Base-by-base conservation (phyloP, 2,113 vertebrate genomes). In the Cyphomyrus discorhynchus region DNA sequence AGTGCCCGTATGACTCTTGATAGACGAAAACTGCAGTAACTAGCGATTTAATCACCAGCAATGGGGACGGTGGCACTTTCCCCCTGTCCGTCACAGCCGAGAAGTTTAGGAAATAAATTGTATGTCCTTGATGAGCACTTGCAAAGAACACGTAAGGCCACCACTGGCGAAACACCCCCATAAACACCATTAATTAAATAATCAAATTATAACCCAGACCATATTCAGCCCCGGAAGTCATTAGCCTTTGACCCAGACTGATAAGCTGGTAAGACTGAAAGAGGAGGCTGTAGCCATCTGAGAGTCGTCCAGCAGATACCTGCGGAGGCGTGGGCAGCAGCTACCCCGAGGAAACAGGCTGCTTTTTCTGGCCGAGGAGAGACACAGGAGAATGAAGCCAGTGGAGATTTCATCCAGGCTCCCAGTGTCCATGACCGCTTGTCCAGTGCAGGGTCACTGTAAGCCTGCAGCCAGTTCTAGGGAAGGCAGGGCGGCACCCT, bases 141-240 rank as follows among this genome's bases (percentile, higher is more conserved):
- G 31, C 5, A 5, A 77, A 77, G 70, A 77, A 6, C 70, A 39
- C 2, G 5, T 39, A 19, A 84, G 45, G 39, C n/a, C 35, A 46
- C 19, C 35, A 47, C 8, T 46, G 45, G 3, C 39, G 21, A 84
- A 84, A 84, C 39, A 84, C 45, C 82, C 19, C 82, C 45, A 84
- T 47, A 84, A 84, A 84, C 82, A 84, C 21, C 3, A 46, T 24
- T 84, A 84, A 84, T 84, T 84, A 45, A 84, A 46, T 84, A 84
- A 47, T 42, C 70, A 35, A 42, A 77, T 77, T 77, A 84, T 45
- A 46, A 24, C 21, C 39, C 3, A 47, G 42, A 47, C 10, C 45
- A 84, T 47, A 84, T 84, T 24, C 9, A 84, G 82, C 82, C 39
- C 19, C 47, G 70, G 70, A 47, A 47, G 39, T 45, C 45, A 84